A percentile compares a stretch with the other conserved stretches of the same genome.
Conservation (phyloP, 2,113 vertebrate genomes). For the Muntiacus muntjak region DNA sequence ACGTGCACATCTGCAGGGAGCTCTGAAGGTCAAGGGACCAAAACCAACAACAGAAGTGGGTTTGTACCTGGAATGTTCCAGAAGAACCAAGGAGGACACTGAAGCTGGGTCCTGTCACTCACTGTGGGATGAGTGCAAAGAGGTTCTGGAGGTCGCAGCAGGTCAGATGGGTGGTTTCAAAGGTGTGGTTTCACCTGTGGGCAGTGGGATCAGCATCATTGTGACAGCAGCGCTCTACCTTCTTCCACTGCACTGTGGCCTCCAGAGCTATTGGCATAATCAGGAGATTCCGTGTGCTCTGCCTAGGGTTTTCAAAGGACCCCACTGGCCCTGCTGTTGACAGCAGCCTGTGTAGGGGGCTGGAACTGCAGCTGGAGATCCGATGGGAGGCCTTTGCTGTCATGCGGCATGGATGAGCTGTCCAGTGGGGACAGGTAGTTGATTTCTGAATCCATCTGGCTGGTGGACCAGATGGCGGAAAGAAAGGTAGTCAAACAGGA, state of each 20-base stretch:
- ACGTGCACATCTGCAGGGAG: fast-evolving
- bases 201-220: not conserved
- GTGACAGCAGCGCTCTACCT: fast-evolving
- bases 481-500: not conserved
- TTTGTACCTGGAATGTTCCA: not conserved
- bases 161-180: not conserved
- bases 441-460: not conserved
- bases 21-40: not conserved
- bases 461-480: not conserved
- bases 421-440: not conserved
- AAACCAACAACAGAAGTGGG: not conserved
- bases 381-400: not conserved
- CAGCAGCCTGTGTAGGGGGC: not conserved
- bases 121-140: not conserved
- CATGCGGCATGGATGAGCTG: not conserved
- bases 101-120: not conserved
- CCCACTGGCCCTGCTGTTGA: fast-evolving
- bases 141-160: not conserved
- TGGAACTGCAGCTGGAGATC: not conserved
- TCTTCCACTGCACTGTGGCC: not conserved
- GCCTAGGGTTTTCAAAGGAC: not conserved
- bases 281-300: not conserved
- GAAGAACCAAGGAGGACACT: not conserved
- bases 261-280: too few species aligned
- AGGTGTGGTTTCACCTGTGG: not conserved